Evolutionary conservation across 2,888 invertebrate genomes (phyloP).

Genomic region (Dynastes tityus): DNA sequence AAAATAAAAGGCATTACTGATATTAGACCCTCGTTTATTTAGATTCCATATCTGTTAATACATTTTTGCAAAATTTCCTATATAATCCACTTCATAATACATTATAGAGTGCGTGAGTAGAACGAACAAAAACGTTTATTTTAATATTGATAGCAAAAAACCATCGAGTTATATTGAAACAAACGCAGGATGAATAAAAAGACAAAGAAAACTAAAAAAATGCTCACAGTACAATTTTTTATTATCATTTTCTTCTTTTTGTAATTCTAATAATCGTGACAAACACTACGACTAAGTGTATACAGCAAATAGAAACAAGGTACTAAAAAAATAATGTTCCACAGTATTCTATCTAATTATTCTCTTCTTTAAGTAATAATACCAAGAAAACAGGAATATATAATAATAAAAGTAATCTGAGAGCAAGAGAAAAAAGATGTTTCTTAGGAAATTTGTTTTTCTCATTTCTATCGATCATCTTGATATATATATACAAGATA

Average conservation of each 20-base stretch:
- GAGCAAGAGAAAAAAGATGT: constrained; percentile 16
- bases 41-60: constrained; percentile 45
- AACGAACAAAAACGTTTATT: constrained; percentile 50
- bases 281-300: constrained; percentile 66
- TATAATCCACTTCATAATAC: constrained; percentile 45
- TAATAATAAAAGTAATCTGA: constrained; percentile 29
- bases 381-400: constrained; percentile 45
- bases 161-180: constrained; percentile 62
- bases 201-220: constrained; percentile 57
- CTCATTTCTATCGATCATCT: constrained; percentile 20
- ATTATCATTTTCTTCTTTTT: constrained; percentile 25
- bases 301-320: constrained; percentile 61
- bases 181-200: constrained; percentile 4
- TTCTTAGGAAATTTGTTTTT: constrained; percentile 19
- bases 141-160: constrained; percentile 62
- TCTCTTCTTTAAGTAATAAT: constrained; percentile 27
- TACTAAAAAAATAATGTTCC: constrained; percentile 48
- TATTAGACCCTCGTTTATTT: constrained; percentile 45
- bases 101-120: constrained; percentile 22
- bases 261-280: constrained; percentile 51
- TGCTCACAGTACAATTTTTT: constrained; percentile 60
- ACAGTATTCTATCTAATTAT: constrained; percentile 54
- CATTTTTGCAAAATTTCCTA: constrained; percentile 43
- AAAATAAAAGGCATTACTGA: constrained; percentile 1
- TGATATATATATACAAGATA: constrained; percentile 26